A percentile compares a stretch with the other conserved stretches of the same genome.
These are phyloP conservation scores for Calameuta filiformis DNA, from an alignment of 2,888 invertebrate genomes.

Conservation along the genomic window DNA sequence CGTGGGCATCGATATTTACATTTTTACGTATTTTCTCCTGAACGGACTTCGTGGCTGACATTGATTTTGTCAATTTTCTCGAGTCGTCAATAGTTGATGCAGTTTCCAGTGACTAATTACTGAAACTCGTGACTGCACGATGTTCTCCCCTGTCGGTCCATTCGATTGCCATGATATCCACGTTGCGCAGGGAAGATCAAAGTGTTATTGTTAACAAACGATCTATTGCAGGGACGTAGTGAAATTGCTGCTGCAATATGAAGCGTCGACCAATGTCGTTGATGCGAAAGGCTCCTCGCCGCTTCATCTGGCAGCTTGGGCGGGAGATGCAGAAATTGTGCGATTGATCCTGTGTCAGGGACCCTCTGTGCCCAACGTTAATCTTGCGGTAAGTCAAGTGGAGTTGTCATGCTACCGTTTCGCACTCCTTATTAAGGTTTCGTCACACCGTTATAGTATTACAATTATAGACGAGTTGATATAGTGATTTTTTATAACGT, in stretches of 20 bases:
- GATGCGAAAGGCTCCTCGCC: conserved; percentile 93
- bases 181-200: not conserved
- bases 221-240: conserved; percentile 80
- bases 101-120: not conserved
- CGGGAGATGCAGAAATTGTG: conserved; percentile 90
- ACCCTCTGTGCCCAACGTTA: conserved; percentile 85
- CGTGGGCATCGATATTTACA: too few species aligned
- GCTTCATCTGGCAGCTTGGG: conserved; percentile 94
- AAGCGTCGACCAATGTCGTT: conserved; percentile 88
- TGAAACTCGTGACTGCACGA: not conserved
- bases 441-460: not conserved
- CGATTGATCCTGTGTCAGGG: conserved; percentile 84
- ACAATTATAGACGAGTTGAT: not conserved
- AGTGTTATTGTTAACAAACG: not conserved
- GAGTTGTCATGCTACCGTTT: not conserved
- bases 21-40: not conserved
- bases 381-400: conserved; percentile 77
- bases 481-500: not conserved
- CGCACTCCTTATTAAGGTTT: not conserved
- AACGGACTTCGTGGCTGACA: not conserved
- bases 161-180: not conserved
- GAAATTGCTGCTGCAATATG: conserved; percentile 82
- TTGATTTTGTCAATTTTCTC: not conserved
- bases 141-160: not conserved
- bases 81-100: not conserved